Percentiles rank a stretch among this genome's conserved stretches.
phyloP scores from a whole-genome alignment of 2,888 invertebrate species.

The Oxystoma pomonae region DNA sequence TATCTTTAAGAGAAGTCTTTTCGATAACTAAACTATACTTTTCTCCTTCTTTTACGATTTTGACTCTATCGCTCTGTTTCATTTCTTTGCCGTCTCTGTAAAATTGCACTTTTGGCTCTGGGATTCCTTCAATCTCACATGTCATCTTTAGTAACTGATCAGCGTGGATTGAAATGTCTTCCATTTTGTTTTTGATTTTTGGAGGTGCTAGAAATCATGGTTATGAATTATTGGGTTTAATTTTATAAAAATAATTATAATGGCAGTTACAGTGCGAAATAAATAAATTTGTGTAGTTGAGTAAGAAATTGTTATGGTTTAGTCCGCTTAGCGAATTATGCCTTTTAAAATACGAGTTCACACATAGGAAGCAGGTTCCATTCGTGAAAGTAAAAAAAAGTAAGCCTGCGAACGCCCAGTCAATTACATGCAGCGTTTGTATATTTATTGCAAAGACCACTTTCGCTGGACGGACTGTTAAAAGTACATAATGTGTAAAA shows the following conservation, averaged over 20 bases:
- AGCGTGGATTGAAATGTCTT: slow-evolving; percentile 67
- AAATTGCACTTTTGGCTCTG: slow-evolving; percentile 76
- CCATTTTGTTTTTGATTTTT: slow-evolving; percentile 76
- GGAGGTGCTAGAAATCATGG: slow-evolving; percentile 60
- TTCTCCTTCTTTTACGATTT: slow-evolving; percentile 68
- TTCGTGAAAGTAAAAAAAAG: too few relatives aligned
- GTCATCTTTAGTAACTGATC: slow-evolving; percentile 73
- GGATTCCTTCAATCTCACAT: slow-evolving; percentile 79
- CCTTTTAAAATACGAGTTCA: too few relatives aligned
- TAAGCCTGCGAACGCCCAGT: too few relatives aligned
- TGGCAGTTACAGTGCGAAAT: neutral
- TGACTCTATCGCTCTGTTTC: slow-evolving; percentile 65
- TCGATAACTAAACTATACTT: slow-evolving; percentile 67
- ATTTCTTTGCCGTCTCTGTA: slow-evolving; percentile 85
- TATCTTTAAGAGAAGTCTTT: slow-evolving; percentile 69
- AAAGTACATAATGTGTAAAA: too few relatives aligned
- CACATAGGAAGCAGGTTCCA: too few relatives aligned
- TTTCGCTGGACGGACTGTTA: too few relatives aligned
- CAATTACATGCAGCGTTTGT: too few relatives aligned
- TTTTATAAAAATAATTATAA: too few relatives aligned
- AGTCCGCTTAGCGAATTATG: too few relatives aligned
- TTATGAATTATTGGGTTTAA: too few relatives aligned
- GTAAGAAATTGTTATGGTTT: neutral
- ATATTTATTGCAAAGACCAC: too few relatives aligned
- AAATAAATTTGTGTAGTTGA: neutral